Percentiles rank a stretch among this genome's conserved stretches.
phyloP scores from a whole-genome alignment of 2,113 vertebrate genomes.

The Rana temporaria region DNA sequence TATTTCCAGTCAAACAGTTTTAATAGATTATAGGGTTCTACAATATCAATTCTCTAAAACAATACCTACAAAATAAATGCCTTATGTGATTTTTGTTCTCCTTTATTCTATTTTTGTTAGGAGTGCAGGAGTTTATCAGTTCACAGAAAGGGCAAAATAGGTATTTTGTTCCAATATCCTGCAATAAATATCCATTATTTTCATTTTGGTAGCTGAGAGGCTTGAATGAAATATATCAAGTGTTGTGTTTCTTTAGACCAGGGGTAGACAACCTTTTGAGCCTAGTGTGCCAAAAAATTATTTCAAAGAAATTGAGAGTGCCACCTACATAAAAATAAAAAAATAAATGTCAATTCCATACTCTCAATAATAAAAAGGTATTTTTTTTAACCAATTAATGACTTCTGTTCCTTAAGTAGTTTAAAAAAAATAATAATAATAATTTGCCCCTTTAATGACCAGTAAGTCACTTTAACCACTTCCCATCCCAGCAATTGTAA shows the following conservation, averaged over 20 bases:
- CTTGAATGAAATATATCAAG: conserved; percentile 3
- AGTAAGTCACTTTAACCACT: too few relatives aligned
- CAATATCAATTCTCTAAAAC: conserved; percentile 23
- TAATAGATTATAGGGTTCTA: conserved; percentile 33
- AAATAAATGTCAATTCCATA: too few relatives aligned
- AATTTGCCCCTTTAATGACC: too few relatives aligned
- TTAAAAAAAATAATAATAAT: too few relatives aligned
- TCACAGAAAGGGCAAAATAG: conserved; percentile 45
- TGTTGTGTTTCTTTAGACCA: conserved; percentile 10
- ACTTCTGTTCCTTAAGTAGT: too few relatives aligned
- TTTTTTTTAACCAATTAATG: too few relatives aligned
- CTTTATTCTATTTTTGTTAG: conserved; percentile 31
- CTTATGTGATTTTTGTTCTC: conserved; percentile 49
- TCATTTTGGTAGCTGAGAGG: conserved; percentile 13
- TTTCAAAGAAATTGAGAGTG: too few relatives aligned
- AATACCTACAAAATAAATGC: conserved; percentile 50
- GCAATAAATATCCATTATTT: conserved; percentile 36
- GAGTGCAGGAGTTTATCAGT: conserved; percentile 51
- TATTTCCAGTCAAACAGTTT: conserved; percentile 18
- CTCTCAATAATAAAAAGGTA: too few relatives aligned
- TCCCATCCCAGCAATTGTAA: too few relatives aligned
- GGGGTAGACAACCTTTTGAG: too few relatives aligned
- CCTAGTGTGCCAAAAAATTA: too few relatives aligned
- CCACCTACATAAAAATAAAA: too few relatives aligned
- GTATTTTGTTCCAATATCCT: conserved; percentile 37